These are phyloP conservation scores for Brachyptera putata DNA, from an alignment of 2,888 invertebrate genomes.

Conservation along the genomic window DNA sequence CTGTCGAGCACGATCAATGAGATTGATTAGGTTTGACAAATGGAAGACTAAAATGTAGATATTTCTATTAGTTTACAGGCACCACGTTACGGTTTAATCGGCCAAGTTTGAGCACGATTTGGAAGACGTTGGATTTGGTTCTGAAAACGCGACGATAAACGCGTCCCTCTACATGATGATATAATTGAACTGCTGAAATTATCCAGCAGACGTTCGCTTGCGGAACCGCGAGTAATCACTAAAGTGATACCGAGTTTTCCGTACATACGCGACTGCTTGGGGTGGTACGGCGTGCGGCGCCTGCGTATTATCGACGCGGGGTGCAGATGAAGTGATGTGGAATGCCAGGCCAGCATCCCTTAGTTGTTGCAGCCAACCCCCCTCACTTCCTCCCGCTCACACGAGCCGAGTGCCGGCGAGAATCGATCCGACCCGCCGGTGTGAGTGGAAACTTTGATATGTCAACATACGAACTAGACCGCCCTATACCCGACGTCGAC, in stretches of 20 bases:
- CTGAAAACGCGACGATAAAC: background rate
- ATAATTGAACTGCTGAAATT: background rate
- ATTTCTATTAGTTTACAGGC: too few relatives aligned
- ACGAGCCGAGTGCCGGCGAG: background rate
- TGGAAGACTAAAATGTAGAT: conserved; percentile 5
- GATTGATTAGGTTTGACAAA: too few relatives aligned
- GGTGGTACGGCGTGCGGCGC: background rate
- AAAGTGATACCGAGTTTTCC: background rate
- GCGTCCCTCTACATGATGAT: background rate
- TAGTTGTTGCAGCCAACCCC: conserved; percentile 7
- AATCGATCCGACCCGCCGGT: conserved; percentile 5
- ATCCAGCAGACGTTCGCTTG: background rate
- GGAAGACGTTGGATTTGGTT: conserved; percentile 15
- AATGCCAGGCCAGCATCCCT: conserved; percentile 13
- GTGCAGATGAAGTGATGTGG: background rate
- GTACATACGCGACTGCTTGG: background rate
- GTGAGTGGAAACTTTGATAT: too few relatives aligned
- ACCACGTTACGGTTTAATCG: conserved; percentile 9
- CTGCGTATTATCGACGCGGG: conserved; percentile 5
- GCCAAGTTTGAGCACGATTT: background rate
- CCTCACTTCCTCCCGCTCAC: conserved; percentile 15
- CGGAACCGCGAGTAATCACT: background rate
- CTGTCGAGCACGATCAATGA: too few relatives aligned
- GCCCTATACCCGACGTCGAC: too few relatives aligned
- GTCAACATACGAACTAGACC: too few relatives aligned